Evolutionary conservation across 2,888 invertebrate species (phyloP).

Genomic region (Diarsia rubi): DNA sequence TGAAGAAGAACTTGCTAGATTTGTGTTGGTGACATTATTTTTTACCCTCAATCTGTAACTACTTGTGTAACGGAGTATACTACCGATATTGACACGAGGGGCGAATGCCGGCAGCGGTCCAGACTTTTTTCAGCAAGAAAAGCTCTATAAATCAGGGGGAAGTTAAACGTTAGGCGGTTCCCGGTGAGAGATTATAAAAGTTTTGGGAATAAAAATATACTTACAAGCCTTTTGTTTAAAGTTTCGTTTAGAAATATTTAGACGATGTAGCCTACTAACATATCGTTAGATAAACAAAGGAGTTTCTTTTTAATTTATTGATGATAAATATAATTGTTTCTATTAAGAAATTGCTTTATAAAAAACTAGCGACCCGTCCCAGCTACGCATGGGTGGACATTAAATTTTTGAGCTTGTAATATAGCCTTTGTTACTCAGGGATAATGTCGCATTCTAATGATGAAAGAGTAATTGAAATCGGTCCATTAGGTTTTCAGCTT

Average conservation of each 20-base stretch:
- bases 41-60: conserved; percentile 39
- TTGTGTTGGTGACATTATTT: conserved; percentile 41
- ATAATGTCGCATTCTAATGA: no score
- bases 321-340: not conserved
- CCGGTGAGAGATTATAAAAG: conserved; percentile 55
- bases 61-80: conserved; percentile 55
- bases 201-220: conserved; percentile 18
- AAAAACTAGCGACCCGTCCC: no score
- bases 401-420: no score
- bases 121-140: conserved; percentile 71
- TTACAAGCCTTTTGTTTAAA: conserved; percentile 5
- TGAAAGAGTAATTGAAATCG: no score
- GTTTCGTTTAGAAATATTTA: not conserved
- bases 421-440: no score
- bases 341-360: not conserved
- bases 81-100: conserved; percentile 67
- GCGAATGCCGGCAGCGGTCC: conserved; percentile 72
- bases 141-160: conserved; percentile 69
- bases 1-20: conserved; percentile 14
- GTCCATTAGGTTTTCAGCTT: no score
- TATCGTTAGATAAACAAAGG: not conserved
- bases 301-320: not conserved
- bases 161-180: conserved; percentile 58
- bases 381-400: no score
- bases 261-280: not conserved